Evolutionary conservation across 2,888 invertebrate species (phyloP), one percentile per base, ranked within the genome.

Genomic region (Acanthopleura granulata): DNA sequence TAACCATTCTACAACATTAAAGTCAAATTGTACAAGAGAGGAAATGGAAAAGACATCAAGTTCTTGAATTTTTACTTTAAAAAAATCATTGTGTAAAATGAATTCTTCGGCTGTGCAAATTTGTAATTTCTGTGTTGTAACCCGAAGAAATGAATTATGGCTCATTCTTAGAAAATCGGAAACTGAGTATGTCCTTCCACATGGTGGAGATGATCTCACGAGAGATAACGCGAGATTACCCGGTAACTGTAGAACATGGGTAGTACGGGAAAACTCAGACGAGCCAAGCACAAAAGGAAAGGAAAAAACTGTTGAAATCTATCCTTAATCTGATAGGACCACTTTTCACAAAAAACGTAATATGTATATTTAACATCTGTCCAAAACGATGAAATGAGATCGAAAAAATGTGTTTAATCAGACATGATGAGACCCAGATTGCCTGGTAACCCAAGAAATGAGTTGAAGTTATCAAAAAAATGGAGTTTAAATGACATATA

Each of bases 301-400:
- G 51, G 22, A 57, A 57, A 57, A 57, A 57, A 57, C 18, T 57
- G 57, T n/a, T n/a, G 22, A 57, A 57, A 57, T n/a, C 18, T n/a
- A 57, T 40, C 40, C 40, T 40, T 40, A 57, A 57, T 57, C 57
- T n/a, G 57, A 57, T 57, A 57, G 57, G 6, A n/a, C 22, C 57
- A 57, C 57, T 57, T n/a, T 57, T 18, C 57, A 22, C 22, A 57
- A 22, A 57, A 57, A 57, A 57, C 14, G 22, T 57, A 57, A n/a
- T 22, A 22, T 57, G 57, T n/a, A 57, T 57, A 57, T 22, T 57
- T n/a, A 57, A 57, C 57, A 57, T 57, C 57, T 57, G 57, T 57
- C 22, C n/a, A 18, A 57, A 57, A 57, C n/a, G 57, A 57, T 22
- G n/a, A 57, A 57, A 57, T 57, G 57, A 57, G 57, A 57, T 57